A percentile compares a stretch with the other conserved stretches of the same genome.
Conservation (phyloP, 1,140 invertebrate species). For the Fopius arisanus region DNA sequence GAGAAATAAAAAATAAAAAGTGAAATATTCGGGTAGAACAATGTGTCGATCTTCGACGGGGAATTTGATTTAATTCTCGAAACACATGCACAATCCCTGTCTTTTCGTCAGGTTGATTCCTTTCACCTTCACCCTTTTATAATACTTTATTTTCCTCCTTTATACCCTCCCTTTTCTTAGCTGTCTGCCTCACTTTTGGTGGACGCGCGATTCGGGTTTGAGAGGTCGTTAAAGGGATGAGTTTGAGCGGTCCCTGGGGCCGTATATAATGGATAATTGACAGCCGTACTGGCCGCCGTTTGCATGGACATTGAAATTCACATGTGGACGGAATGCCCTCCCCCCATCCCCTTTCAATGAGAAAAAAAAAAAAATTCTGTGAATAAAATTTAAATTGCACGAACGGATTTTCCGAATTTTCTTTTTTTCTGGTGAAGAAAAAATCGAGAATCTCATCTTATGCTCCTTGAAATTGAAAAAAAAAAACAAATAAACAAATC, state of each 20-base stretch:
- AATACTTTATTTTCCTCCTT: neutral
- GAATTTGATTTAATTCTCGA: neutral
- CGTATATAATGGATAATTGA: constrained; percentile 46
- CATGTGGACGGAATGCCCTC: constrained; percentile 27
- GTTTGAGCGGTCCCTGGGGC: constrained; percentile 39
- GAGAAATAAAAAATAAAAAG: too few relatives aligned
- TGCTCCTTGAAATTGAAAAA: too few relatives aligned
- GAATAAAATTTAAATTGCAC: too few relatives aligned
- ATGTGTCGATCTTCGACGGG: too few relatives aligned
- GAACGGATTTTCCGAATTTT: too few relatives aligned
- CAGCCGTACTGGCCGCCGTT: constrained; percentile 42
- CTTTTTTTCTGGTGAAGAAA: too few relatives aligned
- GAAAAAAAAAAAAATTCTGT: neutral
- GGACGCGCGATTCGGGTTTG: constrained; percentile 38
- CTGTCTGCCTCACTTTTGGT: constrained; percentile 2
- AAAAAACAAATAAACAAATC: too few relatives aligned
- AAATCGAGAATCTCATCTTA: too few relatives aligned
- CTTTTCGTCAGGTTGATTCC: neutral
- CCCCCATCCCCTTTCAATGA: neutral
- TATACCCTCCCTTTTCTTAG: neutral
- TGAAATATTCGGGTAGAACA: too few relatives aligned
- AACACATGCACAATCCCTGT: neutral
- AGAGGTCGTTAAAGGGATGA: constrained; percentile 42
- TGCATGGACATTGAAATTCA: constrained; percentile 44
- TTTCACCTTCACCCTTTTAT: constrained; percentile 3